These are phyloP conservation scores for Acrobasis consociella DNA, from an alignment of 2,888 invertebrate genomes.

Conservation along the genomic window DNA sequence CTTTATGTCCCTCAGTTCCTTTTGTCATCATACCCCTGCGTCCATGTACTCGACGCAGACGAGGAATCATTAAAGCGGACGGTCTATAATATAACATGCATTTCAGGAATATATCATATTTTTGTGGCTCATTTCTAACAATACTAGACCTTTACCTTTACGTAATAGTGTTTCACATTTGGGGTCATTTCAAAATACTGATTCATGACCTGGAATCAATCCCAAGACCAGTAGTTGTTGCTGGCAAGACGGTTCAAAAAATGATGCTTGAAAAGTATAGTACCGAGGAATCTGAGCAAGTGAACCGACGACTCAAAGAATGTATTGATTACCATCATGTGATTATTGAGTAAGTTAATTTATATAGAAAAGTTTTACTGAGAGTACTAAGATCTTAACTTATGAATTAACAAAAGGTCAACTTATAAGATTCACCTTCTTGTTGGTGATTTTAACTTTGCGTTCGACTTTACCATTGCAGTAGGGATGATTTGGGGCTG, in stretches of 20 bases:
- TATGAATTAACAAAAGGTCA: too few species aligned
- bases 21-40: too few species aligned
- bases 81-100: too few species aligned
- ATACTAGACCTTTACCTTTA: not conserved
- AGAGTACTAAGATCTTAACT: too few species aligned
- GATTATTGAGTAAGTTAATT: not conserved
- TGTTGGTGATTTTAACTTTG: too few species aligned
- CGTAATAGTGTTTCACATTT: slow-evolving; percentile 7
- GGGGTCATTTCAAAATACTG: slow-evolving; percentile 10
- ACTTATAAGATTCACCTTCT: too few species aligned
- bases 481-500: too few species aligned
- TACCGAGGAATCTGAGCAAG: not conserved
- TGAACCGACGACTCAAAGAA: not conserved
- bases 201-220: not conserved
- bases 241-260: not conserved
- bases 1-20: too few species aligned
- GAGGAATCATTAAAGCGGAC: too few species aligned
- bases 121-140: not conserved
- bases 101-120: slow-evolving; percentile 12
- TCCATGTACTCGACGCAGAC: too few species aligned
- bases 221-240: not conserved
- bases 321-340: slow-evolving; percentile 8
- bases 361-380: too few species aligned
- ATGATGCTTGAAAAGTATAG: not conserved
- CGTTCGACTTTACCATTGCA: too few species aligned